A percentile compares a stretch with the other conserved stretches of the same genome.
These are phyloP conservation scores for Sinodicranocentrus sp. DNA, from an alignment of 2,888 invertebrate genomes.

Conservation along the genomic window DNA sequence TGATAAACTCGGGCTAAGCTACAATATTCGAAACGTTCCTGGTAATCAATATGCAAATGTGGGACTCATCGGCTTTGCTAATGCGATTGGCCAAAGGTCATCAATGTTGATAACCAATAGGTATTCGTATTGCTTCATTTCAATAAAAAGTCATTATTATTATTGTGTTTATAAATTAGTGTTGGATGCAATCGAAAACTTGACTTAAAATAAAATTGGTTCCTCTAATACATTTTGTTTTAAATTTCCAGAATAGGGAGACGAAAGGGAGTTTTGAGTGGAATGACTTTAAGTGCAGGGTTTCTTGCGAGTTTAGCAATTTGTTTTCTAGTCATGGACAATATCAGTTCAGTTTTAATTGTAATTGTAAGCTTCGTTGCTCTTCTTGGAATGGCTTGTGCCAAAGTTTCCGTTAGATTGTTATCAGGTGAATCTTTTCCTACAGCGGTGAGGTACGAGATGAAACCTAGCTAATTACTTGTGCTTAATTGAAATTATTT, in stretches of 20 bases:
- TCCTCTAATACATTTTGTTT: too few relatives aligned
- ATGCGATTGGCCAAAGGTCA: conserved; percentile 63
- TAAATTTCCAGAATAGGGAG: conserved; percentile 67
- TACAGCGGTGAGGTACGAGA: conserved; percentile 56
- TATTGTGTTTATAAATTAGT: neutral
- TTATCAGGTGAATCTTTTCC: conserved; percentile 71
- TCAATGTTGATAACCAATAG: conserved; percentile 61
- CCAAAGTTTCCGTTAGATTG: conserved; percentile 55
- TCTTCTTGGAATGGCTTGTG: conserved; percentile 57
- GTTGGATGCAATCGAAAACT: neutral
- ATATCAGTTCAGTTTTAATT: conserved; percentile 22
- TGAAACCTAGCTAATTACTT: too few relatives aligned
- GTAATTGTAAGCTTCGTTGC: conserved; percentile 61
- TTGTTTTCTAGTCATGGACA: conserved; percentile 42
- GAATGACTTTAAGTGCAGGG: conserved; percentile 60
- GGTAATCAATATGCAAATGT: conserved; percentile 65
- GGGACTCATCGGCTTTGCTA: conserved; percentile 58
- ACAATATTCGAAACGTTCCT: conserved; percentile 69
- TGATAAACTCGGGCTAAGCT: conserved; percentile 66
- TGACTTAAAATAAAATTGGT: too few relatives aligned
- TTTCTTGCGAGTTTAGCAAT: conserved; percentile 68
- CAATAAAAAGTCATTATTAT: neutral
- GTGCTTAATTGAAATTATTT: too few relatives aligned
- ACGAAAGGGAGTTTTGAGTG: conserved; percentile 59
- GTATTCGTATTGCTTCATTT: conserved; percentile 5